Evolutionary conservation across 1,140 invertebrate species (phyloP).

Genomic region (Parasteatoda tepidariorum): DNA sequence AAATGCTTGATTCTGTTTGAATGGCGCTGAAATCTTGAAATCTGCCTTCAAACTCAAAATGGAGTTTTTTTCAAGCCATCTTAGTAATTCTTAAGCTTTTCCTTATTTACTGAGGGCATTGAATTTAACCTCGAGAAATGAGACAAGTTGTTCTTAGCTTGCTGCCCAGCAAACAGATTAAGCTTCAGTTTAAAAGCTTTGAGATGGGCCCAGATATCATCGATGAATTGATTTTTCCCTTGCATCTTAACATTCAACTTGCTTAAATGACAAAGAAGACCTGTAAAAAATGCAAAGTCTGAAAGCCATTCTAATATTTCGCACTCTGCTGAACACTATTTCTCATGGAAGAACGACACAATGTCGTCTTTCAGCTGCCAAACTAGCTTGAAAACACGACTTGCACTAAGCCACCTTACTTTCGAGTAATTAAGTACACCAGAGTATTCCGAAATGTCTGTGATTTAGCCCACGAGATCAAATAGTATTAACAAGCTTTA

Average conservation of each 20-base stretch:
- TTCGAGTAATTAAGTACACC: not conserved
- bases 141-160: constrained; percentile 61
- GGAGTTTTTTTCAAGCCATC: too few species aligned
- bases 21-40: too few species aligned
- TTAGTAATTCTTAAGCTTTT: too few species aligned
- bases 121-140: too few species aligned
- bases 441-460: not conserved
- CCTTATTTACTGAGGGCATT: too few species aligned
- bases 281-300: constrained; percentile 20
- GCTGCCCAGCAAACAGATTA: constrained; percentile 63
- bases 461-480: not conserved
- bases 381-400: not conserved
- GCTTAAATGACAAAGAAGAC: not conserved
- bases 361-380: not conserved
- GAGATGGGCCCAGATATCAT: too few species aligned
- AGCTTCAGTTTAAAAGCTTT: constrained; percentile 53
- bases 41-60: too few species aligned
- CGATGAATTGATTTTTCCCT: not conserved
- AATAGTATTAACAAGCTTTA: too few species aligned
- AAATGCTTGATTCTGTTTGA: too few species aligned
- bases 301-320: constrained; percentile 12
- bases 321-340: constrained; percentile 9
- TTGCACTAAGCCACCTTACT: constrained; percentile 16
- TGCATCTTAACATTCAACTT: constrained; percentile 17
- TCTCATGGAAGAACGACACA: constrained; percentile 15